Base-by-base conservation (phyloP, 2,888 invertebrate species). In the Zele albiditarsus region DNA sequence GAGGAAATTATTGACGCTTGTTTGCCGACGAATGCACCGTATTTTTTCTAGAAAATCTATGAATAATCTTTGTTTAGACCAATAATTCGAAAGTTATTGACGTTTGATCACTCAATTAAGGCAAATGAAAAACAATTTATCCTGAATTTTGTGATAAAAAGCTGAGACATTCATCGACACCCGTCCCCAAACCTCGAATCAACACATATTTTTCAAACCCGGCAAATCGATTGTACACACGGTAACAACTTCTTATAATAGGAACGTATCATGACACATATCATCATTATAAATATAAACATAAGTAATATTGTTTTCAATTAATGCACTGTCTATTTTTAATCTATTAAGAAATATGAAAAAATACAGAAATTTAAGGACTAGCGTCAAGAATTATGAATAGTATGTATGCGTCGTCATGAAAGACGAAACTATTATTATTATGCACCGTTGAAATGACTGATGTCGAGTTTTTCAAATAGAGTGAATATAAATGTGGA, bases 381-480 rank as follows among this genome's bases (percentile, higher is more conserved):
- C 85, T 84, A 84, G 85, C 77, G 79, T 82, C 79, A 75, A 79
- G 83, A 80, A 79, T 79, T 79, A 80, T 78, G 76, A 69, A 60
- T 16, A 60, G 53, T 53, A 16, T 60, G 5, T 28, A 20, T 20
- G 33, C 31, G 16, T 33, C 3, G 5, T 20, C 8, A 53, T 8
- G 6, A 53, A 53, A 42, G 5, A 10, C 12, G 3, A 53, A 53
- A 4, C 20, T 1, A 20, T 53, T 1, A 20, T n/a, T 31, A 63
- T 63, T 38, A 77, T 75, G 57, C 25, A 8, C 25, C 16, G 38
- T 6, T 42, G 23, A 1, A 20, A 53, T 20, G 23, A 53, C 8
- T 20, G 8, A 20, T 53, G 20, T 10, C 6, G 4, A 20, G 2
- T 53, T 20, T 20, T 8, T n/a, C 1, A 53, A 53, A 3, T n/a